Evolutionary conservation across 1,140 invertebrate species (phyloP).

Genomic region (Lasaia peninsularis): DNA sequence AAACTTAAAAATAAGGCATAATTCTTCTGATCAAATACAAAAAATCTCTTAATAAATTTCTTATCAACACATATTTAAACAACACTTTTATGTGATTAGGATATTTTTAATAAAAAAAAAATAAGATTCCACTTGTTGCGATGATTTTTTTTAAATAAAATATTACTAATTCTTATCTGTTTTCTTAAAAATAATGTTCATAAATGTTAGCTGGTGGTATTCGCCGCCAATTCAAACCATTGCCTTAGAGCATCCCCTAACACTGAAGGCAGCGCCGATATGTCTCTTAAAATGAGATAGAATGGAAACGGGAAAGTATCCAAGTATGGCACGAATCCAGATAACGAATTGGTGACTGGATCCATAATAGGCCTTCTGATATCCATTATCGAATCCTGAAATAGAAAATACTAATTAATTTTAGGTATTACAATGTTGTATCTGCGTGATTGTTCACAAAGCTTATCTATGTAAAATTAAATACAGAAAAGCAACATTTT

Average conservation of each 20-base stretch:
- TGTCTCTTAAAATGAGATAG: constrained; percentile 95
- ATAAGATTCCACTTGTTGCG: no score
- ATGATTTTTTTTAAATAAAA: no score
- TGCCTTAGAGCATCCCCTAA: constrained; percentile 97
- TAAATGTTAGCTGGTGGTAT: constrained; percentile 55
- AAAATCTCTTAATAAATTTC: no score
- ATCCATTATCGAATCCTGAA: constrained; percentile 93
- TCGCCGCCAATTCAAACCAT: constrained; percentile 98
- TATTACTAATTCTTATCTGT: no score
- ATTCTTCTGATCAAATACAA: no score
- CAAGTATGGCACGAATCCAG: constrained; percentile 84
- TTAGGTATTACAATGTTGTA: no score
- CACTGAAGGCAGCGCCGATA: constrained; percentile 90
- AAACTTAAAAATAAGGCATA: no score
- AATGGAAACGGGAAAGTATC: constrained; percentile 99
- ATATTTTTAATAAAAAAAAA: no score
- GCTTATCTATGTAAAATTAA: not conserved
- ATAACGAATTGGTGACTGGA: constrained; percentile 79
- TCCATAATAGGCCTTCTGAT: constrained; percentile 87
- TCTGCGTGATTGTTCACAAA: no score
- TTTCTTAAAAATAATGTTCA: no score
- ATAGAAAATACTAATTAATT: constrained; percentile 37
- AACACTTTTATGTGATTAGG: not conserved
- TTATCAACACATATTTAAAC: not conserved
- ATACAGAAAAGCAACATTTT: not conserved